These are phyloP conservation scores for Lamellibrachia satsuma DNA, from an alignment of 2,888 invertebrate species.

Conservation along the genomic window DNA sequence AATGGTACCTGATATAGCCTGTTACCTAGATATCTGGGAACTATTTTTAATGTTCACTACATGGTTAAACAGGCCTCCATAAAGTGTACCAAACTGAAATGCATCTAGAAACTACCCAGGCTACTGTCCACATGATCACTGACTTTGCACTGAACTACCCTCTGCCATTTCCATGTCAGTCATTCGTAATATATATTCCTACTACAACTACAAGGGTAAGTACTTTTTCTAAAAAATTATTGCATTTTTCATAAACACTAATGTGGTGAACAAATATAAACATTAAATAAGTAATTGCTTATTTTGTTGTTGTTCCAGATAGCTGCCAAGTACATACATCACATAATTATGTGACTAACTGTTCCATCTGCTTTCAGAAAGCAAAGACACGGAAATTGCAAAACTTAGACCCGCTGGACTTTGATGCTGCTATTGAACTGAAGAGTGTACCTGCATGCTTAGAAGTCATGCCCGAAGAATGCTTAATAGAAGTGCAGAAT, in stretches of 20 bases:
- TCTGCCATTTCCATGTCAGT: not conserved
- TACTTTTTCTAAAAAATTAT: no score
- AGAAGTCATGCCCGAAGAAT: not conserved
- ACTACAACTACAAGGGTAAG: not conserved
- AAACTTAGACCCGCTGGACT: not conserved
- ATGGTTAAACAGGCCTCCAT: no score
- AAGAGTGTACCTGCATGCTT: not conserved
- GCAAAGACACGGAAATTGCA: not conserved
- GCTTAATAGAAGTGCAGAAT: not conserved
- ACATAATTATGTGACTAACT: not conserved
- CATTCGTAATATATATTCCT: not conserved
- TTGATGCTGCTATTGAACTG: not conserved
- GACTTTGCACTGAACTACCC: not conserved
- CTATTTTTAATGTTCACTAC: no score
- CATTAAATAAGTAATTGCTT: not conserved
- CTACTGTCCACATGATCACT: not conserved
- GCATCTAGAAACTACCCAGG: no score
- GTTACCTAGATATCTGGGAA: no score
- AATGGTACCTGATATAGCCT: no score
- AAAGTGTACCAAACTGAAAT: no score
- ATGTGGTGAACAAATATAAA: not conserved
- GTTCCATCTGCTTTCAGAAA: not conserved
- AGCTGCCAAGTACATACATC: not conserved
- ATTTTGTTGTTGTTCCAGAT: not conserved
- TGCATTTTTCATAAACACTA: not conserved